Evolutionary conservation across 2,888 invertebrate genomes (phyloP).

Genomic region (Archaeoteleia sp.): DNA sequence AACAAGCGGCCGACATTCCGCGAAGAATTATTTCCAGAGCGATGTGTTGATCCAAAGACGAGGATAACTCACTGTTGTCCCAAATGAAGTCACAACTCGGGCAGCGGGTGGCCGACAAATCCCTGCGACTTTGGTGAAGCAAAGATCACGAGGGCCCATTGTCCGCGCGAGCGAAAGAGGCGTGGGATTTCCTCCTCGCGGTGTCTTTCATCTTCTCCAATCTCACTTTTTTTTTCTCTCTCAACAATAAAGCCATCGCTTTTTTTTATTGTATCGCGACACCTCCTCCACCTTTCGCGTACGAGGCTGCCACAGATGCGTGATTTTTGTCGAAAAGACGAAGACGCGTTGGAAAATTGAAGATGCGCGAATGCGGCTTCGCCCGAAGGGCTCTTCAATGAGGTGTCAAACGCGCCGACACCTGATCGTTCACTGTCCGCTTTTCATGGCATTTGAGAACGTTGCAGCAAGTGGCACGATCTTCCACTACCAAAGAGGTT

Average conservation of each 20-base stretch:
- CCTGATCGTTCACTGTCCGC: slow-evolving; percentile 58
- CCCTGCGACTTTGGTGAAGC: slow-evolving; percentile 57
- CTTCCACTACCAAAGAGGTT: slow-evolving; percentile 3
- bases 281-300: slow-evolving; percentile 13
- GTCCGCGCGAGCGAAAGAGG: slow-evolving; percentile 62
- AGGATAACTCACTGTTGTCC: slow-evolving; percentile 52
- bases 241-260: slow-evolving; percentile 38
- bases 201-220: slow-evolving; percentile 70
- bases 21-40: slow-evolving; percentile 46
- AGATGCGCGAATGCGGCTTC: slow-evolving; percentile 32
- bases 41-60: slow-evolving; percentile 42
- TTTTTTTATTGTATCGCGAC: slow-evolving; percentile 59
- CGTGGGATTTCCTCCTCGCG: slow-evolving; percentile 70
- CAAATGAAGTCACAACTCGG: slow-evolving; percentile 74
- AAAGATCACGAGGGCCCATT: slow-evolving; percentile 69
- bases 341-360: slow-evolving; percentile 22
- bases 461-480: slow-evolving; percentile 11
- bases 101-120: slow-evolving; percentile 71
- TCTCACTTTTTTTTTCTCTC: slow-evolving; percentile 47
- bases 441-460: slow-evolving; percentile 5
- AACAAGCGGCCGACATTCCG: slow-evolving; percentile 28
- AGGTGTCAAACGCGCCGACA: slow-evolving; percentile 64
- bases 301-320: slow-evolving; percentile 22
- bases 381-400: slow-evolving; percentile 20
- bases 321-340: slow-evolving; percentile 22